Evolutionary conservation across 64 coral and sea anemone genomes (phyloP), one percentile per base, ranked within the genome.

Genomic region (Montipora capricornis): DNA sequence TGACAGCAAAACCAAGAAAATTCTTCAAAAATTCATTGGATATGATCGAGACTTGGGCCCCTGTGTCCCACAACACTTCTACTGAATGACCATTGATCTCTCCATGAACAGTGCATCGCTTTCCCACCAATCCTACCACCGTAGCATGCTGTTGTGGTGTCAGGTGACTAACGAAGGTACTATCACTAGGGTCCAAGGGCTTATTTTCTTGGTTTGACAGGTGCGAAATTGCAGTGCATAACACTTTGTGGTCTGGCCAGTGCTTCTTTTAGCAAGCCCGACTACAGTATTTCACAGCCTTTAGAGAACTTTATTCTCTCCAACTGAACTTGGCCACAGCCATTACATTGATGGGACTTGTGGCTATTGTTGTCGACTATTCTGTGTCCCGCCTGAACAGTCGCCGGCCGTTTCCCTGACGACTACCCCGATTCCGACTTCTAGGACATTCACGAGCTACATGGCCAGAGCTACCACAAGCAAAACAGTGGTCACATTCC

Each of bases 271-370:
- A 0, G 0, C 87, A 94, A 49, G 75, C 49, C 47, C 44, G 55
- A 61, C 80, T 85, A 74, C 93, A 95, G 78, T 95, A 90, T 49
- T 95, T 82, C 44, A 89, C 93, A 19, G 75, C 53, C 22, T 94
- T 70, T n/a, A n/a, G n/a, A 71, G 29, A 82, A 80, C 87, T 75
- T 20, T 94, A 51, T 51, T 20, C 77, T 79, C n/a, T 47, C 68
- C 6, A 20, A 79, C 71, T 94, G 92, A 76, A 45, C 17, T 94
- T 89, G 68, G 52, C 68, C 44, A 80, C 78, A 89, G 81, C 77
- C 71, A 75, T 87, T 82, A 89, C 77, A 94, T 87, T 7, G 46
- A 79, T 49, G 92, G 92, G 84, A 88, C 84, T 26, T 94, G 58
- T 76, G 20, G 19, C 67, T 79, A 58, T 45, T 82, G 74, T 87